phyloP scores from a whole-genome alignment of 2,113 vertebrate species.

The Eubucco bourcierii region DNA sequence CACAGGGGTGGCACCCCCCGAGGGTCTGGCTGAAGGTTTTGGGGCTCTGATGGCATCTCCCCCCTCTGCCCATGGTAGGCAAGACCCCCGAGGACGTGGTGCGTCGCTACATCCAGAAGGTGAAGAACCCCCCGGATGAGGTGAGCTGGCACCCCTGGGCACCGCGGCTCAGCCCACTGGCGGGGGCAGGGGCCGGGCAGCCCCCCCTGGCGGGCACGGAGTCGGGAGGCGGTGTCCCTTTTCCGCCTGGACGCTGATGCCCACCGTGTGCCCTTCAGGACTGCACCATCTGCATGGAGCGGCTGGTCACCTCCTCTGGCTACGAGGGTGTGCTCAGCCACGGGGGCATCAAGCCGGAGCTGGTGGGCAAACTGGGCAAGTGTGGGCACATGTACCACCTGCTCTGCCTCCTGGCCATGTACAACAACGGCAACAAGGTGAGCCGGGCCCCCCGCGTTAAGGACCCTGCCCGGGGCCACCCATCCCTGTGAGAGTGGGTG shows the following conservation, averaged over 20 bases:
- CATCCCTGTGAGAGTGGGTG: rapidly evolving
- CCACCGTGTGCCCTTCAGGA: not conserved
- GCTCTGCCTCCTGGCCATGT: conserved; percentile 97
- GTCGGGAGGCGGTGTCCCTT: rapidly evolving
- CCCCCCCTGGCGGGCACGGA: not conserved
- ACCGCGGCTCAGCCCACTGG: rapidly evolving
- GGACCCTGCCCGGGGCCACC: too few species aligned
- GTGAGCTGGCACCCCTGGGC: conserved; percentile 61
- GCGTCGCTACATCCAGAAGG: conserved; percentile 91
- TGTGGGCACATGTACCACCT: conserved; percentile 97
- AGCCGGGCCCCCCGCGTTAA: rapidly evolving
- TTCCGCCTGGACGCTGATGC: rapidly evolving
- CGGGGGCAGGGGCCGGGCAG: not conserved
- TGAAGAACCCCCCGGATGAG: conserved; percentile 92
- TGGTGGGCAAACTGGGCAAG: conserved; percentile 93
- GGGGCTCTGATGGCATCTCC: not conserved
- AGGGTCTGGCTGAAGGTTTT: rapidly evolving
- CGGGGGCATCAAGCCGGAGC: conserved; percentile 87
- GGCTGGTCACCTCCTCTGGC: conserved; percentile 84
- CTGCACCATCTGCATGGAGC: conserved; percentile 61
- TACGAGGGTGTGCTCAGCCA: conserved; percentile 91
- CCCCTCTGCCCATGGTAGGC: conserved; percentile 67
- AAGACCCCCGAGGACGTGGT: conserved; percentile 96
- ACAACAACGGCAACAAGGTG: conserved; percentile 96
- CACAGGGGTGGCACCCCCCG: rapidly evolving